A percentile compares a stretch with the other conserved stretches of the same genome.
Conservation (phyloP, 2,797 vertebrate genomes). For the Acropternis orthonyx region DNA sequence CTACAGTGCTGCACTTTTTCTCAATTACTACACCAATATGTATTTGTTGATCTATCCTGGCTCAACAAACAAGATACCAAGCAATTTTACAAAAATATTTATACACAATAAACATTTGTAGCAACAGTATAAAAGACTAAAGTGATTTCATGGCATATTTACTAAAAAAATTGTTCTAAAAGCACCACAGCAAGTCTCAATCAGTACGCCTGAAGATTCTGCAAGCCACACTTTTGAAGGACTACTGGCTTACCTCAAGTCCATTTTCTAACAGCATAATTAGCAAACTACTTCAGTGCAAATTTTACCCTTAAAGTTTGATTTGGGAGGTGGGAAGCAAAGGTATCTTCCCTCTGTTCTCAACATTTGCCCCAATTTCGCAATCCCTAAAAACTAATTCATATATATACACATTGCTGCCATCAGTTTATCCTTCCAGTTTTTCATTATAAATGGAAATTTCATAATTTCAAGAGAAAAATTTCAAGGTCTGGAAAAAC, state of each 20-base stretch:
- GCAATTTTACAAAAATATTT: not conserved
- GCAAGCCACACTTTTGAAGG: not conserved
- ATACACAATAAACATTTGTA: not conserved
- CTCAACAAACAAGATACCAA: not conserved
- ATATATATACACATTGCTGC: not conserved
- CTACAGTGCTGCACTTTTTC: not conserved
- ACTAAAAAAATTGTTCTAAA: not conserved
- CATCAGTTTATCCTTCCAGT: not conserved
- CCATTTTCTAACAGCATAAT: not conserved
- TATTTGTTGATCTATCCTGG: not conserved
- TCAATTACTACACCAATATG: not conserved
- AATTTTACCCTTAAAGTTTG: not conserved
- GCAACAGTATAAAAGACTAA: not conserved
- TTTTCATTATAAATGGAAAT: not conserved
- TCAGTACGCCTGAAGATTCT: not conserved
- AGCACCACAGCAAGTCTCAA: not conserved
- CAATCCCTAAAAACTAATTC: not conserved
- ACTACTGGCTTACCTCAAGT: not conserved
- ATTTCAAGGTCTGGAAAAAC: not conserved
- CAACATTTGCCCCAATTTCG: not conserved
- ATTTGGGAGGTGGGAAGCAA: not conserved
- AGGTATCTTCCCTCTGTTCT: not conserved
- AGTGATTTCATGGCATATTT: not conserved
- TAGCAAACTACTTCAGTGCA: not conserved
- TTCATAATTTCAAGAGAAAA: not conserved